phyloP scores from a whole-genome alignment of 1,140 invertebrate genomes.

The Drosophila mojavensis region DNA sequence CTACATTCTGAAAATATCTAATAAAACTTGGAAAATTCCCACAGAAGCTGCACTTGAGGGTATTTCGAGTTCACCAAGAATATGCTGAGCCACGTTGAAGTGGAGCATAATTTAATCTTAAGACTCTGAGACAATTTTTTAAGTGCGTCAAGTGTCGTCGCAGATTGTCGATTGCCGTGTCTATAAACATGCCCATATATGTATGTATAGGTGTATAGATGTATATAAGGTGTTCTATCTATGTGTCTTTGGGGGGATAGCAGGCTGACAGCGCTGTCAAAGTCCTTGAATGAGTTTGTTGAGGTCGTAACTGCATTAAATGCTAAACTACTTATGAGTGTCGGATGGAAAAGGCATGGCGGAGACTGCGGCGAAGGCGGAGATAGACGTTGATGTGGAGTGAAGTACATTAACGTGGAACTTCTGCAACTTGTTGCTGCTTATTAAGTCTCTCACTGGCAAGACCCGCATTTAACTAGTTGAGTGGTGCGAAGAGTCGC shows the following conservation, averaged over 20 bases:
- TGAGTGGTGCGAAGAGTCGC: neutral
- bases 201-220: neutral
- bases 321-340: constrained; percentile 26
- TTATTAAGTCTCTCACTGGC: constrained; percentile 5
- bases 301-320: constrained; percentile 42
- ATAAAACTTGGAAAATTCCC: no score
- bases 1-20: no score
- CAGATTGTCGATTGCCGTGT: constrained; percentile 20
- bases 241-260: neutral
- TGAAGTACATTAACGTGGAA: neutral
- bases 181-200: neutral
- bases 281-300: constrained; percentile 17
- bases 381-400: no score
- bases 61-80: no score
- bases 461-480: neutral
- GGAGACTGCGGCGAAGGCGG: no score
- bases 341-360: no score
- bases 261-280: neutral
- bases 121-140: neutral
- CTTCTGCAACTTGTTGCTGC: constrained; percentile 9
- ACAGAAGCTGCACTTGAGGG: no score
- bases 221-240: neutral
- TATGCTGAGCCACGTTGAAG: no score
- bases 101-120: constrained; percentile 3
- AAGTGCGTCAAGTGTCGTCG: constrained; percentile 27